Conservation (phyloP, 1,140 invertebrate genomes). For the Caerostris extrusa region DNA sequence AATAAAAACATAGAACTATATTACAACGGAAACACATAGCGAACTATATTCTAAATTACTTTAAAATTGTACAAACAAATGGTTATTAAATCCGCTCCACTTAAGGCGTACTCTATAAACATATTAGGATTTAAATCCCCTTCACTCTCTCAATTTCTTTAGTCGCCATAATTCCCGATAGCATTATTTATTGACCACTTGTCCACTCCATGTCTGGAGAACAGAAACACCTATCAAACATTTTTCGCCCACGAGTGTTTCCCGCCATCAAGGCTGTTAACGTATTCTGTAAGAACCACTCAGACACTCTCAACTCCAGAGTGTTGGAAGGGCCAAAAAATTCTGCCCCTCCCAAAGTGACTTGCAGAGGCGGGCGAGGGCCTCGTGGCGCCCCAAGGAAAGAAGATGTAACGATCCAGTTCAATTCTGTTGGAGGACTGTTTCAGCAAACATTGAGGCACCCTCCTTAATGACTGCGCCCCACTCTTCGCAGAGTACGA, state of each 20-base stretch:
- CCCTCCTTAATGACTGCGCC: neutral
- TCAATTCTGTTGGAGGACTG: neutral
- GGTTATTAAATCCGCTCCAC: too few relatives aligned
- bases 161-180: neutral
- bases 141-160: too few relatives aligned
- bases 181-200: slow-evolving; percentile 1
- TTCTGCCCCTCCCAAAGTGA: too few relatives aligned
- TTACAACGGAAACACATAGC: too few relatives aligned
- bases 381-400: neutral
- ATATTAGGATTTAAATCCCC: too few relatives aligned
- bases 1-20: too few relatives aligned
- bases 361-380: neutral
- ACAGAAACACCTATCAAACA: neutral
- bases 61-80: too few relatives aligned
- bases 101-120: too few relatives aligned
- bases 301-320: neutral
- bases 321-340: neutral
- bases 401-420: neutral
- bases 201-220: neutral
- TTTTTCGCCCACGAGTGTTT: neutral
- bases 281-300: neutral
- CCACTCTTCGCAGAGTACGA: neutral
- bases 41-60: too few relatives aligned
- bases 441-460: neutral
- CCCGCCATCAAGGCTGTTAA: neutral